A percentile compares a stretch with the other conserved stretches of the same genome.
These are phyloP conservation scores for Lepilemur ruficaudatus DNA, from an alignment of 2,797 vertebrate genomes.

Conservation along the genomic window DNA sequence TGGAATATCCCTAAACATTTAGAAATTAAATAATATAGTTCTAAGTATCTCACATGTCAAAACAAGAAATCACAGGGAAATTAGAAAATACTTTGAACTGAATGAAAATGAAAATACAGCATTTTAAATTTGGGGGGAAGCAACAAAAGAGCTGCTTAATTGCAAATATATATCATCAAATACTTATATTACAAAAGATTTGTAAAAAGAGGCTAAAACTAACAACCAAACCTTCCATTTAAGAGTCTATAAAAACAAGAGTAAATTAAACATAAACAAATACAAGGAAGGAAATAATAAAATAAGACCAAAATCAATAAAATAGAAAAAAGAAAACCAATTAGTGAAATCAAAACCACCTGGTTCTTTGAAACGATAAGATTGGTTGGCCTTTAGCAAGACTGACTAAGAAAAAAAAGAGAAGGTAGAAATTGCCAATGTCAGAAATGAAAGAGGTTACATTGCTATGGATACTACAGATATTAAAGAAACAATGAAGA, in stretches of 20 bases:
- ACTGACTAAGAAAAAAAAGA: neutral
- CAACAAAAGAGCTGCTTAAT: neutral
- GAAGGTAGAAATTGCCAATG: neutral
- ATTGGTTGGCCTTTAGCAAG: neutral
- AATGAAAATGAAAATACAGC: neutral
- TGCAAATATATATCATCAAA: neutral
- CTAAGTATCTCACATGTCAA: neutral
- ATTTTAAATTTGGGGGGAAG: neutral
- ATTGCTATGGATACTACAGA: neutral
- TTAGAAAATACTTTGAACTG: neutral
- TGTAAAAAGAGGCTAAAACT: neutral
- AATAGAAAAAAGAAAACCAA: neutral
- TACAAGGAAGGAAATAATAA: neutral
- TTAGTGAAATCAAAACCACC: neutral
- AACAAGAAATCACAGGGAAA: neutral
- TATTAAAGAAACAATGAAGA: neutral
- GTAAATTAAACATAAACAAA: neutral
- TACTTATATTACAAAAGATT: neutral
- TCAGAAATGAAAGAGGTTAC: neutral
- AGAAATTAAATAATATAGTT: neutral
- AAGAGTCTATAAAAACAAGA: neutral
- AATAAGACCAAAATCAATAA: neutral
- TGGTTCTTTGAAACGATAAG: neutral
- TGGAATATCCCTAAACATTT: neutral
- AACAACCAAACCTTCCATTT: neutral